phyloP scores from a whole-genome alignment of 2,888 invertebrate species.

The Metallyticus violacea region DNA sequence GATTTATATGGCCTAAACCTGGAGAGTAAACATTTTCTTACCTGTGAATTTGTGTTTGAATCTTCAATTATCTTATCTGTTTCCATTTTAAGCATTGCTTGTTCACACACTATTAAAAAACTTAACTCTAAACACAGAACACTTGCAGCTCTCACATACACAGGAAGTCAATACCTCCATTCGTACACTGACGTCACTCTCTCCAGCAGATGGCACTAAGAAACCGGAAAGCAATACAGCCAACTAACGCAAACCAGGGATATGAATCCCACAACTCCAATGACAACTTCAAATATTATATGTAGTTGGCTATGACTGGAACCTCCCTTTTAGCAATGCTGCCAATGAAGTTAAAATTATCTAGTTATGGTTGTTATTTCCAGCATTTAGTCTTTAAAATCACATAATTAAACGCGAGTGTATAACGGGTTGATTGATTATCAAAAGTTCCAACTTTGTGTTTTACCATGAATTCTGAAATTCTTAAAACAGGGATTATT shows the following conservation, averaged over 20 bases:
- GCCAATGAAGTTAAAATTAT: too few relatives aligned
- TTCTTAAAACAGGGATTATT: too few relatives aligned
- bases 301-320: too few relatives aligned
- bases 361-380: too few relatives aligned
- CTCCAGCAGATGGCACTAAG: constrained; percentile 16
- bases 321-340: too few relatives aligned
- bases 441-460: too few relatives aligned
- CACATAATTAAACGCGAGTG: too few relatives aligned
- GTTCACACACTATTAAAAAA: constrained; percentile 18
- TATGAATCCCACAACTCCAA: neutral
- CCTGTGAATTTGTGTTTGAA: constrained; percentile 66
- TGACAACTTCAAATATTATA: neutral
- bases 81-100: constrained; percentile 80
- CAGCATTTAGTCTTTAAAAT: too few relatives aligned
- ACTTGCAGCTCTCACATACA: constrained; percentile 28
- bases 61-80: constrained; percentile 88
- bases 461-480: too few relatives aligned
- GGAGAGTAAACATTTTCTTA: constrained; percentile 40
- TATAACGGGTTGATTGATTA: too few relatives aligned
- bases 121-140: constrained; percentile 19
- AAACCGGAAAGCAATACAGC: neutral
- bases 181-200: constrained; percentile 36
- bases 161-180: constrained; percentile 37
- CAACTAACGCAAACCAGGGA: neutral
- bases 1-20: neutral